Percentiles rank a stretch among this genome's conserved stretches.
These are phyloP conservation scores for Patella caerulea DNA, from an alignment of 2,888 invertebrate species.

Conservation along the genomic window DNA sequence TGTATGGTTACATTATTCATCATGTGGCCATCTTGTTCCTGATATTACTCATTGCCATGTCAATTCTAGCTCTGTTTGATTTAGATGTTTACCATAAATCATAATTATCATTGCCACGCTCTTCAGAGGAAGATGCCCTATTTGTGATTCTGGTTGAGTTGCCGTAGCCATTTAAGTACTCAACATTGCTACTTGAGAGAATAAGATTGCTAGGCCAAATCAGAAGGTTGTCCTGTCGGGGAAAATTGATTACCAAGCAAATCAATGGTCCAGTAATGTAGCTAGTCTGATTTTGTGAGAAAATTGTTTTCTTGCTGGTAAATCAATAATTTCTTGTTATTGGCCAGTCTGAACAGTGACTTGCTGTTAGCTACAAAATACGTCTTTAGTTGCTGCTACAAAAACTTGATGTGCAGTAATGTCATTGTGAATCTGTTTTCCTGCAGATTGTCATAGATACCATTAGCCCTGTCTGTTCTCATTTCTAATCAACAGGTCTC, in stretches of 20 bases:
- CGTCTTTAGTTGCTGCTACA: not conserved
- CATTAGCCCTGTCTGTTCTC: too few relatives aligned
- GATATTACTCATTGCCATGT: not conserved
- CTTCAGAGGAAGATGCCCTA: not conserved
- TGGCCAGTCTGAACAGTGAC: conserved; percentile 19
- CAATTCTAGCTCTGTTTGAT: not conserved
- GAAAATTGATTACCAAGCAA: conserved; percentile 33
- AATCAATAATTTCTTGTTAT: conserved; percentile 33
- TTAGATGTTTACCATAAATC: conserved; percentile 7
- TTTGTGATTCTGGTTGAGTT: conserved; percentile 1
- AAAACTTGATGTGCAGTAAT: conserved; percentile 8
- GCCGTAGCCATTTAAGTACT: not conserved
- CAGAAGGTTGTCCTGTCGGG: conserved; percentile 8
- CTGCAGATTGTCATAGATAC: too few relatives aligned
- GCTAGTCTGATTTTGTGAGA: conserved; percentile 34
- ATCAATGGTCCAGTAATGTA: conserved; percentile 34
- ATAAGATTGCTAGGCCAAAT: conserved; percentile 1
- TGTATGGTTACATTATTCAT: too few relatives aligned
- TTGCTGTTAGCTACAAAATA: conserved; percentile 21
- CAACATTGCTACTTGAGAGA: not conserved
- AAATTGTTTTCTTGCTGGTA: conserved; percentile 34
- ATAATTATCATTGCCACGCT: not conserved
- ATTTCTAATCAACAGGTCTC: too few relatives aligned
- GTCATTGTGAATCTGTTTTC: conserved; percentile 9
- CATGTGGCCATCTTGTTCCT: not conserved